Evolutionary conservation across 2,113 vertebrate genomes (phyloP), one percentile per base, ranked within the genome.

Genomic region (Sitta europaea): DNA sequence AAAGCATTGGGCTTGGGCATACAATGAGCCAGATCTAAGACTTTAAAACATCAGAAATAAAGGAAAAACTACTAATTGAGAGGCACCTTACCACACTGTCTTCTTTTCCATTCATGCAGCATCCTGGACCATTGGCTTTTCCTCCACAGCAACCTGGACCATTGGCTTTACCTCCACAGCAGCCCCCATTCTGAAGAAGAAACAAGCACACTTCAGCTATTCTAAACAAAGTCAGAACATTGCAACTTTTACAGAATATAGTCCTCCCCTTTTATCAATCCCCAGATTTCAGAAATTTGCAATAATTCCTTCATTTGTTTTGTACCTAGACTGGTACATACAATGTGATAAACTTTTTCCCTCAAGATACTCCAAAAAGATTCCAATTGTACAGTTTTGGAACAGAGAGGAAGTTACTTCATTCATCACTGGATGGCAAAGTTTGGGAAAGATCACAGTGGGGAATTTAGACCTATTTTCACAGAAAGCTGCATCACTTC

Each of bases 81-180:
- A 40, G 36, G 45, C 43, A 83, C 14, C 73, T 96, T 96, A 98
- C 98, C 36, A 20, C 25, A 21, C n/a, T 51, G 27, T 93, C 93
- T 62, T 88, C 89, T 72, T 89, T 97, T 62, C 92, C 96, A 53
- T 97, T 97, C 98, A 98, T 97, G 94, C 98, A 99, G 96, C 99
- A 99, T 65, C 97, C 97, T 8, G 96, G 96, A 15, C 87, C 96
- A 59, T 93, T 94, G 31, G 75, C 97, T 35, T 82, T 97, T 35
- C 97, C 97, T 25, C 98, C 98, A 70, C 98, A 99, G 95, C 99
- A 99, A 71, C 97, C 97, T 4, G 96, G 96, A 16, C 87, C 96
- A 59, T 94, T 94, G 33, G 72, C 97, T 35, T 85, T 97, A 38
- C 97, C 97, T 31, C 98, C 98, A 75, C 99, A 99, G 92, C 99